Base-by-base conservation (phyloP, 2,797 vertebrate genomes). In the Myiotriccus ornatus region DNA sequence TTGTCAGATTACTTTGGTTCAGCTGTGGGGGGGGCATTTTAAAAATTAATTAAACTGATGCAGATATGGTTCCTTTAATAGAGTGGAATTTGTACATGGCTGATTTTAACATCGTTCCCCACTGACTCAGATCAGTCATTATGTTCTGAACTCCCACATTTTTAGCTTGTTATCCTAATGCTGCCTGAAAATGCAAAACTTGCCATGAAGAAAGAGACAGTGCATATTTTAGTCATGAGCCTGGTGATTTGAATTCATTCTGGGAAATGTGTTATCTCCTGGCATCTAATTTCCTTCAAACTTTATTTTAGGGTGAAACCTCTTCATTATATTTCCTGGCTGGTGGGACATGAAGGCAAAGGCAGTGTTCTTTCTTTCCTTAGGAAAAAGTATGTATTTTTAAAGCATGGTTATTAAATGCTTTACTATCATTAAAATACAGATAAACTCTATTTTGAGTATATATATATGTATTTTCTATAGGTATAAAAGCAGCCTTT, bases 291-390 rank as follows among this genome's bases (percentile, higher is more conserved):
- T 12, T 47, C 59, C 34, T 84, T 69, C 47, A 24, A 24, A 90
- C 92, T 94, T 92, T 90, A 59, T 89, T 90, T 60, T 95, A 99
- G 99, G 94, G 99, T 99, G 96, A 99, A 99, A 91, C 99, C 99
- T 69, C 98, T 99, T 95, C 98, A 99, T 95, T 99, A 99, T 94
- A 98, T 99, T 94, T 99, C 99, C 76, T 99, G 99, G 99, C 96
- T 99, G 96, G 98, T 99, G 68, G 99, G 99, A 97, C 99, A 99
- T 60, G 99, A 99, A 98, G 99, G 99, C 77, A 98, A 98, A 94
- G 99, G 99, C 96, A 99, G 99, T 93, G 98, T 99, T 97, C 98
- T 99, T 90, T 99, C 99, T 56, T 98, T 98, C 87, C 98, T 99
- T 89, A 98, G 99, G 89, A 99, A 98, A 97, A 99, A 98, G 99